These are phyloP conservation scores for Lysandra coridon DNA, from an alignment of 2,888 invertebrate species.

Conservation along the genomic window DNA sequence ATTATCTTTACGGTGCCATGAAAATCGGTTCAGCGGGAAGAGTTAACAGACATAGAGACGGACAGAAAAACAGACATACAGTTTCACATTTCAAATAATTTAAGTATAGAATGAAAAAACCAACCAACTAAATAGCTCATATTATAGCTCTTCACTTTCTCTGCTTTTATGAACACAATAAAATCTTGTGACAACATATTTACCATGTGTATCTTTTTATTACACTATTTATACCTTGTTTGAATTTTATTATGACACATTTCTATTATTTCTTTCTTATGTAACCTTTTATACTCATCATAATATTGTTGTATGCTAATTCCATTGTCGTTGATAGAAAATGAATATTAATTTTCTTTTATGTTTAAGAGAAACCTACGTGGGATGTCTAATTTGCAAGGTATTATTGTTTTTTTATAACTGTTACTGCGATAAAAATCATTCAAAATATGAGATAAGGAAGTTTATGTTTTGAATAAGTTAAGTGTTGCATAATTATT, in stretches of 20 bases:
- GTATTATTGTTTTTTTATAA: neutral
- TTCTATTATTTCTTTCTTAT: neutral
- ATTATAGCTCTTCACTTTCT: neutral
- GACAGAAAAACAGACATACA: no score
- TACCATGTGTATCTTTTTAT: slow-evolving; percentile 8
- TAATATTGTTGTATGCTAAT: slow-evolving; percentile 8
- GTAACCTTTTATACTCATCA: neutral
- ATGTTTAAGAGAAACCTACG: slow-evolving; percentile 14
- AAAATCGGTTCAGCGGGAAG: no score
- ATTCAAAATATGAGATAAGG: neutral
- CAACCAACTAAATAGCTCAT: neutral
- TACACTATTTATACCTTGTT: slow-evolving; percentile 13
- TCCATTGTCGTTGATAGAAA: neutral
- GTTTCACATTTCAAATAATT: no score
- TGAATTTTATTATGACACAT: neutral
- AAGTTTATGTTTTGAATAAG: neutral
- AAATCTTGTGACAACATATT: slow-evolving; percentile 9
- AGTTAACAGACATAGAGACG: no score
- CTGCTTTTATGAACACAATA: neutral
- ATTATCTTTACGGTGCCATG: no score
- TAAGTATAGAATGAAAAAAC: neutral
- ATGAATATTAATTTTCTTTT: slow-evolving; percentile 12
- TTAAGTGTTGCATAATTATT: neutral
- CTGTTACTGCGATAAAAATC: neutral
- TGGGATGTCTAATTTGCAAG: neutral